phyloP scores from a whole-genome alignment of 2,888 invertebrate species.

The Cryptus viduatorius region DNA sequence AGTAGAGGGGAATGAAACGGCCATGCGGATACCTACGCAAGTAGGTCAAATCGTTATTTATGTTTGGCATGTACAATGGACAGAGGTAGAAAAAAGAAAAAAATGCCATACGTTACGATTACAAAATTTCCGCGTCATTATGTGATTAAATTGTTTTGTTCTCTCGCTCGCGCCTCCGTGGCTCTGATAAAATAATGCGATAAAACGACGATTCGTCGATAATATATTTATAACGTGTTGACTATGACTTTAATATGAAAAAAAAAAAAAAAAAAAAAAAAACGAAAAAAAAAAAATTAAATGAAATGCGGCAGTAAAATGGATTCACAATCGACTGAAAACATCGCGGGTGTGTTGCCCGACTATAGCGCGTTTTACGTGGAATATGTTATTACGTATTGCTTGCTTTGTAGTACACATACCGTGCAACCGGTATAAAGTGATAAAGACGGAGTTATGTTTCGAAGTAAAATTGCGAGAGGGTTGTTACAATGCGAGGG shows the following conservation, averaged over 20 bases:
- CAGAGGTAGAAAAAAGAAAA: slow-evolving; percentile 30
- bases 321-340: slow-evolving; percentile 22
- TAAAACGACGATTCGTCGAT: not conserved
- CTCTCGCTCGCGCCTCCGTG: not conserved
- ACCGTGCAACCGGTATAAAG: not conserved
- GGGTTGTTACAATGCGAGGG: slow-evolving; percentile 2
- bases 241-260: not conserved
- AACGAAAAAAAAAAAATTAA: not conserved
- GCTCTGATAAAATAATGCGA: slow-evolving; percentile 1
- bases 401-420: slow-evolving; percentile 9
- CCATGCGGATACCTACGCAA: slow-evolving; percentile 69
- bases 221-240: not conserved
- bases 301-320: slow-evolving; percentile 5
- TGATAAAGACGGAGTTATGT: slow-evolving; percentile 40
- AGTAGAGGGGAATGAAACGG: slow-evolving; percentile 51
- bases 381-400: slow-evolving; percentile 41
- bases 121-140: slow-evolving; percentile 46
- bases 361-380: not conserved
- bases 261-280: not conserved
- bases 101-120: slow-evolving; percentile 56
- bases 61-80: slow-evolving; percentile 67
- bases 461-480: slow-evolving; percentile 30
- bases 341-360: not conserved
- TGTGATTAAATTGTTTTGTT: slow-evolving; percentile 54
- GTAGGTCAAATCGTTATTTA: slow-evolving; percentile 72